These are phyloP conservation scores for Pseudomyrmex flavicornis DNA, from an alignment of 1,140 invertebrate species.

Conservation along the genomic window DNA sequence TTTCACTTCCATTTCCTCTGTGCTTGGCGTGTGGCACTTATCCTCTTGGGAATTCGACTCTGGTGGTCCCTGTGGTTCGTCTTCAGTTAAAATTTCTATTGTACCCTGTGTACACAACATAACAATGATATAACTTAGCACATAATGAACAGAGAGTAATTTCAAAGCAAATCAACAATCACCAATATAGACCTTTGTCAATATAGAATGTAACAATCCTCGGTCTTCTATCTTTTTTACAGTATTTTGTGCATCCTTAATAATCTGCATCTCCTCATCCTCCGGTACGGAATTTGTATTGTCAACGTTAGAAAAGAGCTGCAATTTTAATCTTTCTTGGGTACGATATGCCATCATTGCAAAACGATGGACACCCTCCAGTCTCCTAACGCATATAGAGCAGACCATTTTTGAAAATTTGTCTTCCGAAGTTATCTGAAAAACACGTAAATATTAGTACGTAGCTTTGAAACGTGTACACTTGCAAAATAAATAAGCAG, in stretches of 20 bases:
- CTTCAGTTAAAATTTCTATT: slow-evolving; percentile 75
- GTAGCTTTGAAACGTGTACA: not conserved
- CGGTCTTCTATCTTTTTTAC: slow-evolving; percentile 80
- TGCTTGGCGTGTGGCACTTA: slow-evolving; percentile 76
- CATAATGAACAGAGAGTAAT: slow-evolving; percentile 4
- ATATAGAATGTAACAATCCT: slow-evolving; percentile 85
- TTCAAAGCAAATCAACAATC: not conserved
- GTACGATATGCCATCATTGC: slow-evolving; percentile 86
- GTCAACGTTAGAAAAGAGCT: slow-evolving; percentile 74
- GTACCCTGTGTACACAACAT: slow-evolving; percentile 69
- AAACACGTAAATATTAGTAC: not conserved
- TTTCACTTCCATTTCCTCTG: slow-evolving; percentile 87
- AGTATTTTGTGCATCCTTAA: slow-evolving; percentile 72
- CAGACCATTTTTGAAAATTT: slow-evolving; percentile 87
- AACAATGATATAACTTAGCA: not conserved
- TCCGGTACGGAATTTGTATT: slow-evolving; percentile 65
- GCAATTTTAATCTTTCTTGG: slow-evolving; percentile 85
- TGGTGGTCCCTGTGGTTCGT: slow-evolving; percentile 68
- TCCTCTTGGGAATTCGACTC: slow-evolving; percentile 73
- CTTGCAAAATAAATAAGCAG: slow-evolving; percentile 4
- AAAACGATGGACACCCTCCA: slow-evolving; percentile 86
- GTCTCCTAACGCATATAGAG: slow-evolving; percentile 84
- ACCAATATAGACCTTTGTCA: slow-evolving; percentile 83
- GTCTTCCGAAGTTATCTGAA: slow-evolving; percentile 85
- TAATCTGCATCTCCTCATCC: slow-evolving; percentile 70